Evolutionary conservation across 1,140 invertebrate genomes (phyloP).

Genomic region (Papilio polytes): DNA sequence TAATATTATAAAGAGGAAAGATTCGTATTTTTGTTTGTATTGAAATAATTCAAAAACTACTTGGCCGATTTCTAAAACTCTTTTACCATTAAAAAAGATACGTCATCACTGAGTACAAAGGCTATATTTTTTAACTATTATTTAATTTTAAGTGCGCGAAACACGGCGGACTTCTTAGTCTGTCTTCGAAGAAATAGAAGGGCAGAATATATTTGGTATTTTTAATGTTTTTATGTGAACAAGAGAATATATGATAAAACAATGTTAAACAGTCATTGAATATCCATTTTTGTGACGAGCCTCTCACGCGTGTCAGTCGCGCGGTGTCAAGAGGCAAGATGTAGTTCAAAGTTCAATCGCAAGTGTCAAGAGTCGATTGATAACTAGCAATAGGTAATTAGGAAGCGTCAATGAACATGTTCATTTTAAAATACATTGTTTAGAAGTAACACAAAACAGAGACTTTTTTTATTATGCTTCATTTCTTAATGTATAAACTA

Average conservation of each 20-base stretch:
- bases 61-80: too few relatives aligned
- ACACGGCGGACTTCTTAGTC: too few relatives aligned
- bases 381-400: not conserved
- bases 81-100: too few relatives aligned
- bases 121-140: too few relatives aligned
- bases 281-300: not conserved
- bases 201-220: not conserved
- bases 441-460: not conserved
- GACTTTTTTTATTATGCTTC: not conserved
- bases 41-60: too few relatives aligned
- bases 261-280: not conserved
- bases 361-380: constrained; percentile 7
- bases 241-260: not conserved
- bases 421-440: not conserved
- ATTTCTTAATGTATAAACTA: too few relatives aligned
- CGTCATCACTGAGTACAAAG: too few relatives aligned
- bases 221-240: not conserved
- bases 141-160: too few relatives aligned
- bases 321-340: constrained; percentile 19
- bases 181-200: too few relatives aligned
- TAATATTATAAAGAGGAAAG: too few relatives aligned
- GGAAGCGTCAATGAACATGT: not conserved
- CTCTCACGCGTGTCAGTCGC: constrained; percentile 1
- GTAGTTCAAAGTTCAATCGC: constrained; percentile 24
- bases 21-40: too few relatives aligned